Evolutionary conservation across 2,888 invertebrate species (phyloP), one percentile per base, ranked within the genome.

Genomic region (Caenorhabditis imperialis): DNA sequence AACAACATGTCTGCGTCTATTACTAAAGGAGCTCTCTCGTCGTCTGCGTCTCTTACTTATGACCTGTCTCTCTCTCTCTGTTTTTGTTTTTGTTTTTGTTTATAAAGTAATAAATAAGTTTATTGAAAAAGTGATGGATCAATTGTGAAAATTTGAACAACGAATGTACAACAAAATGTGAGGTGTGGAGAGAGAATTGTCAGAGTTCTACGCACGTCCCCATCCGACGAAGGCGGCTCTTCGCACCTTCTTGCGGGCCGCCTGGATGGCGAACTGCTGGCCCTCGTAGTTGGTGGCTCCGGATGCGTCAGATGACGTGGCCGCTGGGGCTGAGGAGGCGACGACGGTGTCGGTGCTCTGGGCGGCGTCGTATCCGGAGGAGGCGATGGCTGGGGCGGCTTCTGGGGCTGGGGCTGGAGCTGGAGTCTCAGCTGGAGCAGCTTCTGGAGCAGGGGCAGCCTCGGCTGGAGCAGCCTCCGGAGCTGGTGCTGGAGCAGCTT

Each of bases 121-220:
- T 70, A 70, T 70, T n/a, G n/a, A n/a, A n/a, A n/a, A n/a, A n/a
- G n/a, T n/a, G n/a, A n/a, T n/a, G n/a, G n/a, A n/a, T n/a, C n/a
- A n/a, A n/a, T n/a, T n/a, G n/a, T n/a, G n/a, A n/a, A n/a, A n/a
- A n/a, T n/a, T 70, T 55, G 70, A 70, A 60, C 69, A 69, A 69
- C 69, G 69, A 72, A 63, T 72, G 63, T 63, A 63, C 72, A 72
- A 72, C 72, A 72, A 72, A 55, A 55, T 50, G 45, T 27, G 47
- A 51, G 58, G 53, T 53, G 44, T 20, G 23, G 35, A 42, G 10
- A n/a, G 35, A 33, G 63, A 57, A 58, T 50, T 30, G 16, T 8
- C 2, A 37, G 27, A 58, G 35, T 45, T 37, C 57, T 51, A 62
- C 37, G 57, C 62, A 50, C 71, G 62, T 45, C 67, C 67, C 73